A percentile compares a stretch with the other conserved stretches of the same genome.
phyloP scores from a whole-genome alignment of 2,888 invertebrate species.

The Leuctra nigra region DNA sequence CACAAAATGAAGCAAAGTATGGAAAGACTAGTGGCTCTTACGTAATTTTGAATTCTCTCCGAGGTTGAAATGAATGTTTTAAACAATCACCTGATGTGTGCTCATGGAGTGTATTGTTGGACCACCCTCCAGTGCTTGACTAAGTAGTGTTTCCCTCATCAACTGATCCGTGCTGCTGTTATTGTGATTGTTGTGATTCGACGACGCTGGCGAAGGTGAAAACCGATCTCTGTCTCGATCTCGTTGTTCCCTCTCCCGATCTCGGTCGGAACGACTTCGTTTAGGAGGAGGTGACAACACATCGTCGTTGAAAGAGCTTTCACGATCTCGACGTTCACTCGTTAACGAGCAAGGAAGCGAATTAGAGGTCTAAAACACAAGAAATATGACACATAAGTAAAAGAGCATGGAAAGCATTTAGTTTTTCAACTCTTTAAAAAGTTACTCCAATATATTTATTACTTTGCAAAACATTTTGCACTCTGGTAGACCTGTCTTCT shows the following conservation, averaged over 20 bases:
- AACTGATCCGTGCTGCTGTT: slow-evolving; percentile 44
- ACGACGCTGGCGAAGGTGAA: slow-evolving; percentile 34
- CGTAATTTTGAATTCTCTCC: too few species aligned
- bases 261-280: slow-evolving; percentile 59
- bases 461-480: too few species aligned
- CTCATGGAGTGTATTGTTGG: slow-evolving; percentile 54
- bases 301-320: slow-evolving; percentile 40
- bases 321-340: slow-evolving; percentile 29
- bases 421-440: too few species aligned
- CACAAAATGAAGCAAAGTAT: too few species aligned
- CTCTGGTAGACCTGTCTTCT: too few species aligned
- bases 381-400: neutral
- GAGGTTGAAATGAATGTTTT: neutral
- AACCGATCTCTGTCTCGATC: slow-evolving; percentile 37
- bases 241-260: slow-evolving; percentile 38
- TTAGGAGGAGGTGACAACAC: slow-evolving; percentile 60
- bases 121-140: slow-evolving; percentile 69
- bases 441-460: too few species aligned
- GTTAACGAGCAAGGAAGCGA: slow-evolving; percentile 56
- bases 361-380: slow-evolving; percentile 45
- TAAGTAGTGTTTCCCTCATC: slow-evolving; percentile 63
- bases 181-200: slow-evolving; percentile 21
- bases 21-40: too few species aligned
- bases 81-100: slow-evolving; percentile 26
- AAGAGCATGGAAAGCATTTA: too few species aligned